These are phyloP conservation scores for Petrocephalus schoutedeni DNA, from an alignment of 2,797 vertebrate species.

Conservation along the genomic window DNA sequence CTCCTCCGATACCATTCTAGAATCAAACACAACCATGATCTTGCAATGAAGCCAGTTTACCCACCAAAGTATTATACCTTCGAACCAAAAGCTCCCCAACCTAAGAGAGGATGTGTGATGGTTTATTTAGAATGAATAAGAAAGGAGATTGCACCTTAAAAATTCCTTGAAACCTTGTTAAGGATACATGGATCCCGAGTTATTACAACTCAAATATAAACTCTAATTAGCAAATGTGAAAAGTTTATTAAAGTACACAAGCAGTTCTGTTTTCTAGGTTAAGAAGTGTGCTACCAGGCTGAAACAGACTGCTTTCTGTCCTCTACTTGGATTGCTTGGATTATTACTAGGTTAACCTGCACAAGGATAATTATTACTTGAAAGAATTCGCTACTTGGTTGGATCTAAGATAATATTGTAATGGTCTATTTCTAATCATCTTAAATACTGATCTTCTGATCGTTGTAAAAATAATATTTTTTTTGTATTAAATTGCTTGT, in stretches of 20 bases:
- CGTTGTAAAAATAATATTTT: not conserved
- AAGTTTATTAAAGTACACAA: not conserved
- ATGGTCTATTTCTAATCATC: not conserved
- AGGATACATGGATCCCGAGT: not conserved
- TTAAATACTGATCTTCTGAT: not conserved
- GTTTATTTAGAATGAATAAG: not conserved
- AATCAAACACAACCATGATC: slow-evolving; percentile 12
- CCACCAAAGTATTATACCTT: not conserved
- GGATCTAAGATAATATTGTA: not conserved
- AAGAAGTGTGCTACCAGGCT: not conserved
- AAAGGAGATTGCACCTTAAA: not conserved
- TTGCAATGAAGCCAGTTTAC: slow-evolving; percentile 8
- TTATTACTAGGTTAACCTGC: too few relatives aligned
- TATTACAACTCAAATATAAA: slow-evolving; percentile 8
- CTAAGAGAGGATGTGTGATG: not conserved
- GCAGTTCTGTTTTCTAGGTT: slow-evolving; percentile 4
- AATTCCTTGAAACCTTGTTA: not conserved
- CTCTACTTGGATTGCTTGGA: not conserved
- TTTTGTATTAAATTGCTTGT: slow-evolving; percentile 3
- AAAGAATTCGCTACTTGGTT: not conserved
- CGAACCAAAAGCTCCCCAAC: not conserved
- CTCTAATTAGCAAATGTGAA: not conserved
- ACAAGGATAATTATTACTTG: too few relatives aligned
- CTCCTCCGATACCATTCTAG: not conserved
- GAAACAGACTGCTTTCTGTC: not conserved